Evolutionary conservation across 1,140 invertebrate genomes (phyloP).

Genomic region (Rhagoletis pomonella): DNA sequence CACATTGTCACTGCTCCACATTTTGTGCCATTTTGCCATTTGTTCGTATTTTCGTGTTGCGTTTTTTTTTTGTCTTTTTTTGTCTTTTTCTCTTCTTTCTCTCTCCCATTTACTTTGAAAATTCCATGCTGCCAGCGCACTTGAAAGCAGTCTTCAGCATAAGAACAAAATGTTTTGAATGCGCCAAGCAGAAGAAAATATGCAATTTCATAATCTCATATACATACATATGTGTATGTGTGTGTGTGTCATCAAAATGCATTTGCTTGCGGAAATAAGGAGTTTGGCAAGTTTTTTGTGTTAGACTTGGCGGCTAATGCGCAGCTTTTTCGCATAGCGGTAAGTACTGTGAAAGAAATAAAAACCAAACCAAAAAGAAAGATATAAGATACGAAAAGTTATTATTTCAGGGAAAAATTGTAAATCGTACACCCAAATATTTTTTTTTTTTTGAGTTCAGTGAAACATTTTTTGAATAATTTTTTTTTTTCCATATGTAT

Average conservation of each 20-base stretch:
- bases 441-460: too few relatives aligned
- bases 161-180: background rate
- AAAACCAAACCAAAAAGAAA: background rate
- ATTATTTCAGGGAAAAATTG: too few relatives aligned
- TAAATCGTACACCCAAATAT: too few relatives aligned
- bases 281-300: background rate
- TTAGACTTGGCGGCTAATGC: background rate
- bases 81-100: background rate
- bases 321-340: constrained; percentile 25
- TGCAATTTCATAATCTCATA: background rate
- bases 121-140: constrained; percentile 20
- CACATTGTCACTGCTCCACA: background rate
- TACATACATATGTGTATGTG: background rate
- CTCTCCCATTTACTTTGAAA: background rate
- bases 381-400: background rate
- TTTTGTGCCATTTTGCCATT: background rate
- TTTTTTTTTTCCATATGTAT: too few relatives aligned
- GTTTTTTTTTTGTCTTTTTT: background rate
- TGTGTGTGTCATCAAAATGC: background rate
- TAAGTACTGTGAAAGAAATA: constrained; percentile 26
- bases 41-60: constrained; percentile 13
- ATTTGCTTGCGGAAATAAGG: constrained; percentile 17
- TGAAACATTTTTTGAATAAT: too few relatives aligned
- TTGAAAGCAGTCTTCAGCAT: background rate
- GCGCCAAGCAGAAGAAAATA: background rate